Evolutionary conservation across 2,888 invertebrate genomes (phyloP).

Genomic region (Leptinotarsa rubiginosa): DNA sequence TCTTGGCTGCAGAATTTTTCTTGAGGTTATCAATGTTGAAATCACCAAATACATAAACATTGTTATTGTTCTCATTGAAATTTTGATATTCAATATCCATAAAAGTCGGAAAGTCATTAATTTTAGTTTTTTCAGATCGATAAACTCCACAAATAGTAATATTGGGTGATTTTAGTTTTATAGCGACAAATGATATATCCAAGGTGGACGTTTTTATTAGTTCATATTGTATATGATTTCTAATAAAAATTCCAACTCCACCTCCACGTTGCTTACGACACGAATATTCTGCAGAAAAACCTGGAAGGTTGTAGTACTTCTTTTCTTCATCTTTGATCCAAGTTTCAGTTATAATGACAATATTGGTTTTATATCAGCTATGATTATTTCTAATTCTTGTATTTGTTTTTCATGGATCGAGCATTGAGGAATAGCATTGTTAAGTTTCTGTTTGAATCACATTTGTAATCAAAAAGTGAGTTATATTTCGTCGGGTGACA

Average conservation of each 20-base stretch:
- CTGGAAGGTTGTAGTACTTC: background rate
- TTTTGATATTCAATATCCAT: background rate
- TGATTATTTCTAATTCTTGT: background rate
- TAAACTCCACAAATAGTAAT: background rate
- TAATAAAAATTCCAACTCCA: background rate
- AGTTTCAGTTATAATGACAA: background rate
- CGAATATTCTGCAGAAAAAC: background rate
- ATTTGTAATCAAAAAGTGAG: background rate
- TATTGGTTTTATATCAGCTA: background rate
- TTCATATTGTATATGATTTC: background rate
- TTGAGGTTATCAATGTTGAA: constrained; percentile 1
- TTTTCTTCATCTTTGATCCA: background rate
- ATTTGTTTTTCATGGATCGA: background rate
- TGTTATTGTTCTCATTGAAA: background rate
- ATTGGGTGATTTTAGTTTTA: background rate
- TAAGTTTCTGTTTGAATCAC: background rate
- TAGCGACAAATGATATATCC: background rate
- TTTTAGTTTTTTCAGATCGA: background rate
- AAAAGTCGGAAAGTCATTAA: background rate
- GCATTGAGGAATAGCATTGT: background rate
- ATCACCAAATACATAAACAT: background rate
- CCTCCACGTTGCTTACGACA: background rate
- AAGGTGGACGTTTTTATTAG: background rate
- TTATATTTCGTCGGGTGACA: background rate
- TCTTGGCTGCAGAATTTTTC: background rate